Conservation (phyloP, 2,888 invertebrate genomes). For the Drosophila vallismaia region DNA sequence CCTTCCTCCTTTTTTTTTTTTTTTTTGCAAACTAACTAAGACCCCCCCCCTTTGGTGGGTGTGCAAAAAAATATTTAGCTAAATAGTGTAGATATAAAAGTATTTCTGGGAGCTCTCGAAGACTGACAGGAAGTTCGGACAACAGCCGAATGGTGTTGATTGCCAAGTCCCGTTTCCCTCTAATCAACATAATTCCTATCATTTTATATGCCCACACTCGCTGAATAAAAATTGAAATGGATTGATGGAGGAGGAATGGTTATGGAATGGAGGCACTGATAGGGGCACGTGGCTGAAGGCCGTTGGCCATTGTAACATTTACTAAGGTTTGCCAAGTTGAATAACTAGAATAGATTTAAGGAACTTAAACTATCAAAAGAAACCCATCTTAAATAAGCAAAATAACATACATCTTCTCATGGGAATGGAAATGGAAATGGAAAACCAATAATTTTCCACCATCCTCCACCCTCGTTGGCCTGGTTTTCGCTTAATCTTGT, state of each 20-base stretch:
- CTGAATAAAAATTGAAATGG: slow-evolving; percentile 26
- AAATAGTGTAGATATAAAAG: slow-evolving; percentile 39
- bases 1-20: too few relatives aligned
- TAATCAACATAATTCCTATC: slow-evolving; percentile 64
- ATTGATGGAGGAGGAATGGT: slow-evolving; percentile 16
- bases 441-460: slow-evolving; percentile 23
- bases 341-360: slow-evolving; percentile 2
- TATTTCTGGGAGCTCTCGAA: slow-evolving; percentile 13
- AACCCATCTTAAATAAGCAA: slow-evolving; percentile 46
- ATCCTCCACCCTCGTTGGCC: slow-evolving; percentile 36
- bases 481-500: slow-evolving; percentile 63
- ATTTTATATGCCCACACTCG: slow-evolving; percentile 54
- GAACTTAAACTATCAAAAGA: slow-evolving; percentile 17
- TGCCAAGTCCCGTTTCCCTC: slow-evolving; percentile 36
- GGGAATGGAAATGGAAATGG: neutral
- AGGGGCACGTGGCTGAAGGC: slow-evolving; percentile 31
- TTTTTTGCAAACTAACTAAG: neutral
- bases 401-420: slow-evolving; percentile 9
- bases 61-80: slow-evolving; percentile 48
- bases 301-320: neutral
- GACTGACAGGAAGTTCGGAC: neutral
- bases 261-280: slow-evolving; percentile 15
- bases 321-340: slow-evolving; percentile 7
- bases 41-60: neutral
- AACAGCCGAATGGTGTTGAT: slow-evolving; percentile 49